phyloP scores from a whole-genome alignment of 1,140 invertebrate species.

The Apis laboriosa region DNA sequence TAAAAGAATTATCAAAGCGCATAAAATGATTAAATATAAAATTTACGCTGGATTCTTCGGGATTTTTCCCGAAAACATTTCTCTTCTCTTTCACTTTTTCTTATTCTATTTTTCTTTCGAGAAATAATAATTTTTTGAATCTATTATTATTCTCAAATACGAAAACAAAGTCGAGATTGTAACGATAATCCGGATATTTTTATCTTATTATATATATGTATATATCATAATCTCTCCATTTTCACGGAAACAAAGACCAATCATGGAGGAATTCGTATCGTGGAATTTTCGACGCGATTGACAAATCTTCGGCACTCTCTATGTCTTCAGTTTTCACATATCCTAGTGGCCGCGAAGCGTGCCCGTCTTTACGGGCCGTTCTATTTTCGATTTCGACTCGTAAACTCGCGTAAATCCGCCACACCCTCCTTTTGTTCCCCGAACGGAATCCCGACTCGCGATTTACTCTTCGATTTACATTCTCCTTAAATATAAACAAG shows the following conservation, averaged over 20 bases:
- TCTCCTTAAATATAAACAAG: constrained; percentile 34
- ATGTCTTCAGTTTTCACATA: constrained; percentile 26
- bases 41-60: too few species aligned
- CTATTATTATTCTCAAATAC: too few species aligned
- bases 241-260: neutral
- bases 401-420: constrained; percentile 47
- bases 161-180: neutral
- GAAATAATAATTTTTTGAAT: too few species aligned
- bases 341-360: constrained; percentile 6
- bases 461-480: constrained; percentile 35
- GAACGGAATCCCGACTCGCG: constrained; percentile 15
- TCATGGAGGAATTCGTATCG: neutral
- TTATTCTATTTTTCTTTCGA: too few species aligned
- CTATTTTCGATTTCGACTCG: constrained; percentile 47
- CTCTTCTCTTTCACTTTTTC: too few species aligned
- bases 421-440: constrained; percentile 46
- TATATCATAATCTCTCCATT: neutral
- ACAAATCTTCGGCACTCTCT: constrained; percentile 14
- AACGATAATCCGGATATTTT: neutral
- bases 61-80: too few species aligned
- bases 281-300: neutral
- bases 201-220: neutral
- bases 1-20: too few species aligned
- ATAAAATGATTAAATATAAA: too few species aligned
- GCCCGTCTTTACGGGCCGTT: constrained; percentile 33